Conservation (phyloP, 2,888 invertebrate species). For the Dicroscelio sp. region DNA sequence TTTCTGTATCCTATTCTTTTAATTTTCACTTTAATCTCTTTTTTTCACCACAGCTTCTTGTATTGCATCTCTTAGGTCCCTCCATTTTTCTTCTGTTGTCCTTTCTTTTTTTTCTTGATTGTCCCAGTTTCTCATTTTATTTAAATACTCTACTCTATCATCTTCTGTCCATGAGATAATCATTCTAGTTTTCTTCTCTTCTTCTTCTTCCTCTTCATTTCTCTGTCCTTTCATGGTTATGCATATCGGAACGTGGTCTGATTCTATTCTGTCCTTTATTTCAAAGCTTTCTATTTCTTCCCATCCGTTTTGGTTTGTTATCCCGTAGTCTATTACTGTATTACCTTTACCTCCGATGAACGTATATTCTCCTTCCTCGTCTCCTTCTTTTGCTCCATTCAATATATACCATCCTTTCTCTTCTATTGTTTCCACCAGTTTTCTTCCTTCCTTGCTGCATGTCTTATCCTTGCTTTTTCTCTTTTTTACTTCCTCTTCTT, state of each 20-base stretch:
- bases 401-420: background rate
- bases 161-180: constrained; percentile 23
- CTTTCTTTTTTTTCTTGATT: background rate
- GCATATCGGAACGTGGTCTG: constrained; percentile 38
- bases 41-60: background rate
- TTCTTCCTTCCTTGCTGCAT: constrained; percentile 7
- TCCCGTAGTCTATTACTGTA: background rate
- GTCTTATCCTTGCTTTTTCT: constrained; percentile 17
- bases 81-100: constrained; percentile 13
- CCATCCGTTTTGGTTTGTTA: constrained; percentile 5
- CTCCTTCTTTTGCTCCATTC: background rate
- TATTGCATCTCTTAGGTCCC: background rate
- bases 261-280: constrained; percentile 18
- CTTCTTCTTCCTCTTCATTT: background rate
- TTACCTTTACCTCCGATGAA: background rate
- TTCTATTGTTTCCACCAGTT: background rate
- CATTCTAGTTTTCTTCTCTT: background rate
- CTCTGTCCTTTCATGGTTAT: background rate
- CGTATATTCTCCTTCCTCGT: background rate
- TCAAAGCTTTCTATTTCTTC: constrained; percentile 30
- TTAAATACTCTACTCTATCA: constrained; percentile 2
- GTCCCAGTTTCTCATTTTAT: constrained; percentile 26
- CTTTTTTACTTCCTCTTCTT: background rate
- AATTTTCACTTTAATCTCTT: too few species aligned
- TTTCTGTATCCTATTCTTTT: too few species aligned